Conservation (phyloP, 2,797 vertebrate species). For the Acanthis flammea region DNA sequence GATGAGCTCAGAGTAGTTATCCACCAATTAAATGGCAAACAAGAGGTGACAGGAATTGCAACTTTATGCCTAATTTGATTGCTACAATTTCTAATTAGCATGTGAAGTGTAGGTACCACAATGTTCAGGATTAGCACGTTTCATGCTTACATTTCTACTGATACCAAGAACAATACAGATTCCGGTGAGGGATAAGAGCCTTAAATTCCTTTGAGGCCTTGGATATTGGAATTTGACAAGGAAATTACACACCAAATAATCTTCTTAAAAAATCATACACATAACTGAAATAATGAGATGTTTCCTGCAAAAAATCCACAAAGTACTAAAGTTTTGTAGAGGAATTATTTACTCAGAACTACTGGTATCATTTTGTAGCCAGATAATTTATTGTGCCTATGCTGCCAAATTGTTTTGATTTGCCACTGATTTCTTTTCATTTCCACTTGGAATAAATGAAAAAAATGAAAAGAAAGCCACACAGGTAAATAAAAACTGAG, state of each 20-base stretch:
- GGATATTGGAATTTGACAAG: slow-evolving; percentile 23
- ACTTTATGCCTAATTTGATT: slow-evolving; percentile 11
- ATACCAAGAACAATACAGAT: not conserved
- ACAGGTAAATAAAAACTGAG: not conserved
- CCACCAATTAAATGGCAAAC: slow-evolving; percentile 40
- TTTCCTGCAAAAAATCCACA: slow-evolving; percentile 12
- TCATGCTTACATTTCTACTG: slow-evolving; percentile 3
- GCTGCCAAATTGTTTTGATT: not conserved
- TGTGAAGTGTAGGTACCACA: slow-evolving; percentile 3
- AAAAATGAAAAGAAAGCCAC: not conserved
- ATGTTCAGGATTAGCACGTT: not conserved
- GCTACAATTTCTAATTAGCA: slow-evolving; percentile 27
- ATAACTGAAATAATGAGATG: slow-evolving; percentile 29
- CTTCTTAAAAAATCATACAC: slow-evolving; percentile 23
- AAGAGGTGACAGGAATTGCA: slow-evolving; percentile 43
- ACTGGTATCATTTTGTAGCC: not conserved
- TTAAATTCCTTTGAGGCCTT: slow-evolving; percentile 1
- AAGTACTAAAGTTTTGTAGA: not conserved
- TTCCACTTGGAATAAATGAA: not conserved
- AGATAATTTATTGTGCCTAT: not conserved
- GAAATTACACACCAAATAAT: slow-evolving; percentile 42
- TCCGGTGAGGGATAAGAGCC: not conserved
- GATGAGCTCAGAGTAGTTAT: not conserved
- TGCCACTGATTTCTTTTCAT: slow-evolving; percentile 6
- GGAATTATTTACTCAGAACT: slow-evolving; percentile 11